Conservation (phyloP, 2,797 vertebrate genomes). For the Micromesistius poutassou region DNA sequence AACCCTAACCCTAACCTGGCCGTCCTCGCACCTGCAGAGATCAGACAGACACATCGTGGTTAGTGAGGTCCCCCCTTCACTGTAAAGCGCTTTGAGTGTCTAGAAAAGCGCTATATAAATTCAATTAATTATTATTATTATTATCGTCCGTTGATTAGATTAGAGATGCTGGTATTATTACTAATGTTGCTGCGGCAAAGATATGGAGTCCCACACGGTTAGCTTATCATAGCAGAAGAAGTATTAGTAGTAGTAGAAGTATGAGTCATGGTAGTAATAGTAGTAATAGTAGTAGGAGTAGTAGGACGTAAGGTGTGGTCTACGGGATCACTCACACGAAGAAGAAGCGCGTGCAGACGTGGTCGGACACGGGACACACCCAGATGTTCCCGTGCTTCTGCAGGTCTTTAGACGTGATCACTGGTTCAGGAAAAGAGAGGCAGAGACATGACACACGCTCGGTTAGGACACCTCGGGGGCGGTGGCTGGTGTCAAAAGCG, state of each 20-base stretch:
- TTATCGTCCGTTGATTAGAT: too few species aligned
- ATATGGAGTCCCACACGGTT: not conserved
- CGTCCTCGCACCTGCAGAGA: too few species aligned
- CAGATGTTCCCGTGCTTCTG: conserved; percentile 99
- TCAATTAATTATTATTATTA: too few species aligned
- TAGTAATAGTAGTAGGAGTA: too few species aligned
- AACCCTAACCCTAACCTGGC: too few species aligned
- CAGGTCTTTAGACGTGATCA: conserved; percentile 98
- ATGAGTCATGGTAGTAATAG: too few species aligned
- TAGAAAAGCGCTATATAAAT: too few species aligned
- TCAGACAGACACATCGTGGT: too few species aligned
- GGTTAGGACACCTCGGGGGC: not conserved
- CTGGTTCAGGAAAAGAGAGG: conserved; percentile 66
- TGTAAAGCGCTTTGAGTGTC: too few species aligned
- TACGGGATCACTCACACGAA: conserved; percentile 87
- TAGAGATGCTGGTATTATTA: not conserved
- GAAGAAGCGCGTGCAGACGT: conserved; percentile 99
- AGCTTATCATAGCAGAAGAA: not conserved
- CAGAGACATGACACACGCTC: not conserved
- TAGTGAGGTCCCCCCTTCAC: too few species aligned
- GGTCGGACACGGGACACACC: conserved; percentile 98
- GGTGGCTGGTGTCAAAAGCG: not conserved
- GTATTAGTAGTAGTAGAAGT: not conserved
- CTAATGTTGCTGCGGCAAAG: not conserved
- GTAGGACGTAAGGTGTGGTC: not conserved